Percentiles rank a stretch among this genome's conserved stretches.
phyloP scores from a whole-genome alignment of 2,113 vertebrate species.

The Sigmodon hispidus region DNA sequence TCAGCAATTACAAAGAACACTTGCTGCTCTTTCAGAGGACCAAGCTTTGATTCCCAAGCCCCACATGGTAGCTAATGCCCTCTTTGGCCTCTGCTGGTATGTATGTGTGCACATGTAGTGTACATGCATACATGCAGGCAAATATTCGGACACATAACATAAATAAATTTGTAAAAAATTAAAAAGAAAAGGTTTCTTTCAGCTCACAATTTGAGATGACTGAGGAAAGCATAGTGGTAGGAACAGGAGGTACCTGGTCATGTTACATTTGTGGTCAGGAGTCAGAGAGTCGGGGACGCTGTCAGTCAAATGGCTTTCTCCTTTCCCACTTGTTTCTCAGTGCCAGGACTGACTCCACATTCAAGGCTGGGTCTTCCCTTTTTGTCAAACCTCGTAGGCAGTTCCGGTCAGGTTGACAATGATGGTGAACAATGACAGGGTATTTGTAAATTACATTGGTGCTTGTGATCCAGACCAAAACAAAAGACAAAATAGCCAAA shows the following conservation, averaged over 20 bases:
- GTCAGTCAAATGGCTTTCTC: background rate
- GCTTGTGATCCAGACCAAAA: background rate
- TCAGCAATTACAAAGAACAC: background rate
- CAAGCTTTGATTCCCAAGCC: background rate
- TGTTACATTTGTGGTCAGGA: background rate
- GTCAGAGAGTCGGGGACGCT: no score
- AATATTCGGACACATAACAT: no score
- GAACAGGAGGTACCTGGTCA: no score
- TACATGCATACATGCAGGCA: background rate
- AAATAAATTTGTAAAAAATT: background rate
- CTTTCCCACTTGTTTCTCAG: background rate
- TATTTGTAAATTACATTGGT: background rate
- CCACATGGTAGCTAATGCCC: no score
- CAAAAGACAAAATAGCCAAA: background rate
- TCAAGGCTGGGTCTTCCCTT: background rate
- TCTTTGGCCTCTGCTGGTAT: background rate
- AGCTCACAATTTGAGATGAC: background rate
- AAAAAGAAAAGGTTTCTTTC: background rate
- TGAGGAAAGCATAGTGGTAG: fast-evolving
- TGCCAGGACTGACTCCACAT: background rate
- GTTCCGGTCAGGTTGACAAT: background rate
- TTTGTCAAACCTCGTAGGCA: background rate
- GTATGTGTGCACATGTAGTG: background rate
- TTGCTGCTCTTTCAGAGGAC: background rate
- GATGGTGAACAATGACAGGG: background rate